Percentiles rank a stretch among this genome's conserved stretches.
These are phyloP conservation scores for Cyprinus carpio DNA, from an alignment of 2,113 vertebrate species.

Conservation along the genomic window DNA sequence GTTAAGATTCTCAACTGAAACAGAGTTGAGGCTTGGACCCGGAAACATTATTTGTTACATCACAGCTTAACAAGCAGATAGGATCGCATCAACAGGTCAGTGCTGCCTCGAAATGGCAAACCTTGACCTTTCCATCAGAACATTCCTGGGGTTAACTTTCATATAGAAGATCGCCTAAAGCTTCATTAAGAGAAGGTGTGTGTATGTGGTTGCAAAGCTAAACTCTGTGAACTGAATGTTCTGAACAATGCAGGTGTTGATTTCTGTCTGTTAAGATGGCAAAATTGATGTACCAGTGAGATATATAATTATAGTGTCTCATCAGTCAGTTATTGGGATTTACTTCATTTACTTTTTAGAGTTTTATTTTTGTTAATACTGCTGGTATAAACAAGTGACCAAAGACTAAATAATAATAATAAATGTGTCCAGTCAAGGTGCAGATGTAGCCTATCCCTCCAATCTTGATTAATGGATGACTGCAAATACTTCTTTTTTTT, in stretches of 20 bases:
- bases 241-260: background rate
- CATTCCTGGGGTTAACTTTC: slow-evolving; percentile 39
- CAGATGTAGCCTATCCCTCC: background rate
- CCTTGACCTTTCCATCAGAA: slow-evolving; percentile 44
- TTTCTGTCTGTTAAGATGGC: too few species aligned
- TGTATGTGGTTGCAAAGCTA: background rate
- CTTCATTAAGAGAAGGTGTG: background rate
- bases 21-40: background rate
- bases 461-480: background rate
- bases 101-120: slow-evolving; percentile 33
- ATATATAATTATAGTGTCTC: background rate
- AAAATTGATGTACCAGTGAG: background rate
- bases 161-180: background rate
- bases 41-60: background rate
- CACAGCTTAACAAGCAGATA: background rate
- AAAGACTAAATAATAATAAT: background rate
- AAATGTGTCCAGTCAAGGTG: background rate
- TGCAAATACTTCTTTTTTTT: background rate
- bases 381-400: background rate
- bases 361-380: background rate
- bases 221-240: background rate
- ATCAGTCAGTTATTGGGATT: background rate
- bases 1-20: background rate
- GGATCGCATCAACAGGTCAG: slow-evolving; percentile 9
- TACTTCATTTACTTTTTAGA: background rate